Percentiles rank a stretch among this genome's conserved stretches.
phyloP scores from a whole-genome alignment of 2,888 invertebrate species.

The Melanchra persicariae region DNA sequence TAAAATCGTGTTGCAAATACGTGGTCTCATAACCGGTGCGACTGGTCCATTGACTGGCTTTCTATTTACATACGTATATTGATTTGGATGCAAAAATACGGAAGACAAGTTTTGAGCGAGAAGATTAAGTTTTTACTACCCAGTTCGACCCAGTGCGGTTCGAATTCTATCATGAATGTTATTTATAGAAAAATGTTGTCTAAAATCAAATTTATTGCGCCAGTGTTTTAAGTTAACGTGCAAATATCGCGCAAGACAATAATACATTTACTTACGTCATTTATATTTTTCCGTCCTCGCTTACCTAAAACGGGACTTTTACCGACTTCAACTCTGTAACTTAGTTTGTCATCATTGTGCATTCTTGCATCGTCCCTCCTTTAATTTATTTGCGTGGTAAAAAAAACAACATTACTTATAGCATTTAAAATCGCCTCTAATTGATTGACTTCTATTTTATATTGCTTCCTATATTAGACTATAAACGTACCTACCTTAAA shows the following conservation, averaged over 20 bases:
- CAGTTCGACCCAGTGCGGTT: neutral
- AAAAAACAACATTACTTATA: neutral
- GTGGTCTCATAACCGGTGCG: conserved; percentile 67
- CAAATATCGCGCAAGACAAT: conserved; percentile 5
- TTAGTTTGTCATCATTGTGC: conserved; percentile 21
- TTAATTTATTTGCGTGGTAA: conserved; percentile 8
- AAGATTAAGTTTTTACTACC: conserved; percentile 5
- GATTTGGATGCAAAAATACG: conserved; percentile 66
- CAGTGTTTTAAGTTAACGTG: conserved; percentile 9
- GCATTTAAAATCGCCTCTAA: conserved; percentile 3
- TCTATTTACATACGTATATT: conserved; percentile 71
- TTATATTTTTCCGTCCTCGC: conserved; percentile 24
- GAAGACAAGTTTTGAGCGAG: conserved; percentile 30
- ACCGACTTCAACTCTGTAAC: neutral
- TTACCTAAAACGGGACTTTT: conserved; percentile 10
- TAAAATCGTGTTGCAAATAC: conserved; percentile 64
- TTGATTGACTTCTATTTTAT: conserved; percentile 18
- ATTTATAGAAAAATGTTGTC: neutral
- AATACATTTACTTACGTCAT: conserved; percentile 27
- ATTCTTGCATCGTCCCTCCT: conserved; percentile 10
- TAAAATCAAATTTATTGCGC: conserved; percentile 8
- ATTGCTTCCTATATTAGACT: neutral
- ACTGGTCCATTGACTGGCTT: conserved; percentile 68
- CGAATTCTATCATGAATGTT: neutral
- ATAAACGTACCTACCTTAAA: neutral